Conservation (phyloP, 2,888 invertebrate genomes). For the Synanthedon myopaeformis region DNA sequence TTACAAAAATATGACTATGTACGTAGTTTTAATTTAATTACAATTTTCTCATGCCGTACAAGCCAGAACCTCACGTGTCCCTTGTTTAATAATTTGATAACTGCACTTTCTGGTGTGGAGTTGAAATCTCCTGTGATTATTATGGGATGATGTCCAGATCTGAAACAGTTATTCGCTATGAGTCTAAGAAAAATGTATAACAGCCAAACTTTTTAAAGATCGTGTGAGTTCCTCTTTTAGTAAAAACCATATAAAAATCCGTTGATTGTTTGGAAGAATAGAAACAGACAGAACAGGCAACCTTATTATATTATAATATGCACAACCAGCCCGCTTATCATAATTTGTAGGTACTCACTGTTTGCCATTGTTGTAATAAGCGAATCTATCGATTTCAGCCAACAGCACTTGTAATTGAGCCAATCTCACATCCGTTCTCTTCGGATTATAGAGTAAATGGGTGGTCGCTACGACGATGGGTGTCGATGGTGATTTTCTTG, state of each 20-base stretch:
- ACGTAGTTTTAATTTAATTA: no score
- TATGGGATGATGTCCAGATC: constrained; percentile 78
- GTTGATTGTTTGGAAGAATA: no score
- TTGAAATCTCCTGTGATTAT: constrained; percentile 96
- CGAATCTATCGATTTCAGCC: constrained; percentile 85
- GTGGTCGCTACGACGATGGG: constrained; percentile 89
- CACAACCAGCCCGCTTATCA: no score
- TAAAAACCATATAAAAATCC: no score
- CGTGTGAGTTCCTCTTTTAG: no score
- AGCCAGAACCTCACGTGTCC: constrained; percentile 73
- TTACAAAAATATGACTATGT: no score
- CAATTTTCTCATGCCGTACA: no score
- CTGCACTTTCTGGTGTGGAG: constrained; percentile 78
- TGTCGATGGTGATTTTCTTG: constrained; percentile 53
- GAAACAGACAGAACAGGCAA: no score
- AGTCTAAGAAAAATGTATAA: no score
- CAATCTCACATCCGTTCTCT: constrained; percentile 87
- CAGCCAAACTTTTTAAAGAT: no score
- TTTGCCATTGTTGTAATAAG: constrained; percentile 53
- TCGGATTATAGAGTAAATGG: constrained; percentile 93
- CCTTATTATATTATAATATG: no score
- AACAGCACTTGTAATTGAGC: constrained; percentile 89
- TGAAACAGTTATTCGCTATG: constrained; percentile 14
- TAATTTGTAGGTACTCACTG: constrained; percentile 24
- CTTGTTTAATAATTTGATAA: constrained; percentile 76